Evolutionary conservation across 23 tunicate species (phyloP).

Genomic region (Styela clava): DNA sequence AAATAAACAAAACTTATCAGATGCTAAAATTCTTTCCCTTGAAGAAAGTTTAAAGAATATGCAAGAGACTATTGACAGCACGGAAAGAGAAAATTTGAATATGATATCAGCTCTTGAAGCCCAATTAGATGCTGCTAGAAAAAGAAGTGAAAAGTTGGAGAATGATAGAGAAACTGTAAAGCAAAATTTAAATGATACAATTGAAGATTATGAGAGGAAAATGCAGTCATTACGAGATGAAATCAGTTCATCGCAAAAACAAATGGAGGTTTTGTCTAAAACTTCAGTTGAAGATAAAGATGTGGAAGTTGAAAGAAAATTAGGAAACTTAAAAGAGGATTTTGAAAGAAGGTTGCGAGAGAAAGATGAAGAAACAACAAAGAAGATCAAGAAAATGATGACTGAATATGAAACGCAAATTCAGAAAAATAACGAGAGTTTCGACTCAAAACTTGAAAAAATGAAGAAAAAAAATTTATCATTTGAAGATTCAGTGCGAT

Average conservation of each 20-base stretch:
- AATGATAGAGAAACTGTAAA: conserved; percentile 53
- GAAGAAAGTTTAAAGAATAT: not conserved
- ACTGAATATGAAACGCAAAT: conserved; percentile 76
- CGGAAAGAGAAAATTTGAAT: not conserved
- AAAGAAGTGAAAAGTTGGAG: conserved; percentile 76
- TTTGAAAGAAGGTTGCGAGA: conserved; percentile 47
- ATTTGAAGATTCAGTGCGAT: conserved; percentile 41
- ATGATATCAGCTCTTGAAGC: not conserved
- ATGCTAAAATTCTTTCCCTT: not conserved
- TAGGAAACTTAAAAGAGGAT: conserved; percentile 44
- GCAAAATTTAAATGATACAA: conserved; percentile 35
- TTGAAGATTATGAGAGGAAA: conserved; percentile 28
- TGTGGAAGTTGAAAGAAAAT: conserved; percentile 46
- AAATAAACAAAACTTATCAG: not conserved
- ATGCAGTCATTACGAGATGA: conserved; percentile 50
- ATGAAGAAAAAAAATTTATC: conserved; percentile 21
- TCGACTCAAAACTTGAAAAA: conserved; percentile 7
- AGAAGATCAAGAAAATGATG: conserved; percentile 69
- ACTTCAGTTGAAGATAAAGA: conserved; percentile 61
- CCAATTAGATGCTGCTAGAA: conserved; percentile 32
- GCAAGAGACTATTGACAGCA: not conserved
- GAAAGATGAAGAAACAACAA: conserved; percentile 56
- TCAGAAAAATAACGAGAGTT: conserved; percentile 45
- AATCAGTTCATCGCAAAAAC: conserved; percentile 53
- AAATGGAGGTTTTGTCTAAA: conserved; percentile 66